phyloP scores from a whole-genome alignment of 2,888 invertebrate species.

The Lycia hirtaria region DNA sequence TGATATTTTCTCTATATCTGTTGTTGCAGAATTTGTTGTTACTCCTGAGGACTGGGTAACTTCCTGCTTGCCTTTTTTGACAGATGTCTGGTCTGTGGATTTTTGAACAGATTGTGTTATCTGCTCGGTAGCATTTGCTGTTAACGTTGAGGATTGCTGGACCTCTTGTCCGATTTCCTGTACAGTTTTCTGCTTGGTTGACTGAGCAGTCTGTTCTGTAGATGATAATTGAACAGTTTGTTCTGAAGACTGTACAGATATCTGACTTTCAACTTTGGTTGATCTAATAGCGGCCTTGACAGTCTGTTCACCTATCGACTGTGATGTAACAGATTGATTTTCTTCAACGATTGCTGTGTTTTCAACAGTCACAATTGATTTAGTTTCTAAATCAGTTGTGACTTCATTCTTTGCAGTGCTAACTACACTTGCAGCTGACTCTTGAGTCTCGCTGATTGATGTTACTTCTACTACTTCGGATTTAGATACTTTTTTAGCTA shows the following conservation, averaged over 20 bases:
- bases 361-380: constrained; percentile 64
- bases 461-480: constrained; percentile 65
- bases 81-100: not conserved
- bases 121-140: constrained; percentile 19
- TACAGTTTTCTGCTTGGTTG: constrained; percentile 35
- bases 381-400: constrained; percentile 65
- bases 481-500: constrained; percentile 69
- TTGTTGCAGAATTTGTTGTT: too few relatives aligned
- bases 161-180: constrained; percentile 26
- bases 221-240: constrained; percentile 40
- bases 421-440: constrained; percentile 48
- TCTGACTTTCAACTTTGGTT: constrained; percentile 47
- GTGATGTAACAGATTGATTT: constrained; percentile 55
- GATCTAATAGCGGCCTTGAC: constrained; percentile 50
- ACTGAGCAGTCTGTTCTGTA: constrained; percentile 39
- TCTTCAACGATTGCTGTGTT: constrained; percentile 55
- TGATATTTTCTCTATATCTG: too few relatives aligned
- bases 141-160: constrained; percentile 18
- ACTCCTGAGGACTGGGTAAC: too few relatives aligned
- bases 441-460: constrained; percentile 62
- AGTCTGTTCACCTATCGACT: constrained; percentile 58
- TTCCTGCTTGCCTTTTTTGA: too few relatives aligned
- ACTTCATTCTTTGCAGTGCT: constrained; percentile 60
- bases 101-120: constrained; percentile 7
- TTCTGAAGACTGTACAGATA: constrained; percentile 39